These are phyloP conservation scores for Oryzias melastigma DNA, from an alignment of 2,113 vertebrate genomes.

Conservation along the genomic window DNA sequence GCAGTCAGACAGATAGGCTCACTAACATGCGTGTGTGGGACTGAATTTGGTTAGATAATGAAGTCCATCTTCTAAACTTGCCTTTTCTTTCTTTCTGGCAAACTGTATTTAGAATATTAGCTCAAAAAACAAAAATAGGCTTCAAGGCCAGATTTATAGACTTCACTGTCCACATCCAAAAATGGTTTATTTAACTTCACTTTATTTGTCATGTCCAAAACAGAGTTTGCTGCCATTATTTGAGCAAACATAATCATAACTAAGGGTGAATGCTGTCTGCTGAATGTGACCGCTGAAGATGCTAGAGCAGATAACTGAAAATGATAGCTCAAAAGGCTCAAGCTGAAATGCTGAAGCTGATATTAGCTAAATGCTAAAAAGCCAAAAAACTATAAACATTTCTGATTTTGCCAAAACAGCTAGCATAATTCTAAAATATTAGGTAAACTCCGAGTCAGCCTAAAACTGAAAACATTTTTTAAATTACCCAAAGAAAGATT, in stretches of 20 bases:
- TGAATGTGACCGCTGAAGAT: no score
- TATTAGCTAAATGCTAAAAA: no score
- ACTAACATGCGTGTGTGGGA: slow-evolving; percentile 28
- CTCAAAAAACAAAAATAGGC: not conserved
- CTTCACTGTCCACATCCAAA: slow-evolving; percentile 21
- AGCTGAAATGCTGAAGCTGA: no score
- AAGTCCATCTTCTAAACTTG: slow-evolving; percentile 45
- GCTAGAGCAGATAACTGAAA: no score
- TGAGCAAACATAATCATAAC: slow-evolving; percentile 57
- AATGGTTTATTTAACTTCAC: slow-evolving; percentile 50
- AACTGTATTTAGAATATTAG: slow-evolving; percentile 3
- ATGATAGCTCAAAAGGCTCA: no score
- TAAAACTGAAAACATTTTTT: no score
- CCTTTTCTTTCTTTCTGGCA: not conserved
- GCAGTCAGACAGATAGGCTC: slow-evolving; percentile 26
- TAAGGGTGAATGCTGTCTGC: no score
- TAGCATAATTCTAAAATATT: no score
- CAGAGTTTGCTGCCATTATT: slow-evolving; percentile 43
- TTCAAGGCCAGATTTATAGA: slow-evolving; percentile 12
- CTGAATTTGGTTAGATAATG: slow-evolving; percentile 51
- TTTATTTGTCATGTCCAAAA: slow-evolving; percentile 54
- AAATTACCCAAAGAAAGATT: no score
- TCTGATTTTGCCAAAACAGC: no score
- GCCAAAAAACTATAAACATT: no score
- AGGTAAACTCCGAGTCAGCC: no score